A percentile compares a stretch with the other conserved stretches of the same genome.
Conservation (phyloP, 2,797 vertebrate species). For the Halcyon badia region DNA sequence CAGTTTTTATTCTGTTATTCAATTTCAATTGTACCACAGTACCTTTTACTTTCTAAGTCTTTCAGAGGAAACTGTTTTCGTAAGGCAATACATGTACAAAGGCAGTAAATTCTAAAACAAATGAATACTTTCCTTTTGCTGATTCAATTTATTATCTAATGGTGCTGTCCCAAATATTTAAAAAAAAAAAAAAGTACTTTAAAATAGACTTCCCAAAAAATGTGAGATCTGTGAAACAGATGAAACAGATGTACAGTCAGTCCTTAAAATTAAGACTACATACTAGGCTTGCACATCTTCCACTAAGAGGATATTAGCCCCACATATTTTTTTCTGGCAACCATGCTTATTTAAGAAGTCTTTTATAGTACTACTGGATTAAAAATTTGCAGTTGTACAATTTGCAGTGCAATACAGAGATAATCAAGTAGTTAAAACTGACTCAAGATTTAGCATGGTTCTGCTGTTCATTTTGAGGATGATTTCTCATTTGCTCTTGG, state of each 20-base stretch:
- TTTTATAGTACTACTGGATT: background rate
- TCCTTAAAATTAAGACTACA: background rate
- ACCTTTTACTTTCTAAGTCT: background rate
- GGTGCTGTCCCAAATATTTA: background rate
- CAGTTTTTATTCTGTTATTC: background rate
- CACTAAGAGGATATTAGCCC: background rate
- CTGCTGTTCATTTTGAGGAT: background rate
- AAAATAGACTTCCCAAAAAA: background rate
- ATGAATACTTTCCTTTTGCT: background rate
- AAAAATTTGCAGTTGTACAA: no score
- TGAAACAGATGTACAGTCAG: background rate
- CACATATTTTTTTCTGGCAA: background rate
- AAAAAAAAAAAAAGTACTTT: background rate
- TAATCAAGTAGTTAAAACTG: background rate
- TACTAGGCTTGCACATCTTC: background rate
- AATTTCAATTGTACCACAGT: background rate
- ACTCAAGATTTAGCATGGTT: background rate
- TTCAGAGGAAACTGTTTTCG: conserved; percentile 4
- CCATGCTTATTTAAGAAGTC: background rate
- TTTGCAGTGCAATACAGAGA: background rate
- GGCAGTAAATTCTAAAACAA: background rate
- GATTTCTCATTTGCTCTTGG: background rate
- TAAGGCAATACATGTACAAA: background rate
- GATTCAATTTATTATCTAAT: background rate
- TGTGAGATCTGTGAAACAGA: background rate